phyloP scores from a whole-genome alignment of 1,140 invertebrate species.

The Heliothis virescens region DNA sequence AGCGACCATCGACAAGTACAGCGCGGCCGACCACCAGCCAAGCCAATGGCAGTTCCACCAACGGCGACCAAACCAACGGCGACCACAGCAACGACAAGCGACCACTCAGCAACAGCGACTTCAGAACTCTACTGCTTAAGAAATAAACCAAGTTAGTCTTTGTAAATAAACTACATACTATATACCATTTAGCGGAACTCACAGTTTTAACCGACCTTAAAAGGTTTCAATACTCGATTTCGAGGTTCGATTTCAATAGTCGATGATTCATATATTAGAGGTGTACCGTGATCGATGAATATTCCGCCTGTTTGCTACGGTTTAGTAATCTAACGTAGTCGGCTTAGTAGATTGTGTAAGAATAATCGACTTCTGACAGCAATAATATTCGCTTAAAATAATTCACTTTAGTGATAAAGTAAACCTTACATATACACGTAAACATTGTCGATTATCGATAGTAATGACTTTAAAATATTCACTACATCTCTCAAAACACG shows the following conservation, averaged over 20 bases:
- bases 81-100: constrained; percentile 61
- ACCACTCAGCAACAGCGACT: constrained; percentile 80
- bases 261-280: constrained; percentile 11
- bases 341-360: background rate
- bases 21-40: background rate
- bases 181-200: background rate
- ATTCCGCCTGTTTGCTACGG: background rate
- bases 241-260: background rate
- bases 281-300: background rate
- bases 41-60: background rate
- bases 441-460: background rate
- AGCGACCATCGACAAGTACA: constrained; percentile 67
- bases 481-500: constrained; percentile 4
- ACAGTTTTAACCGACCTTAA: background rate
- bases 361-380: background rate
- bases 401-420: background rate
- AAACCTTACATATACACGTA: no score
- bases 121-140: constrained; percentile 78
- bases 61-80: constrained; percentile 50
- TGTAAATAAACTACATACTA: constrained; percentile 28
- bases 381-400: no score
- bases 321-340: no score
- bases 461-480: no score
- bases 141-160: constrained; percentile 59
- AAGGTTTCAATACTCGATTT: background rate